phyloP scores from a whole-genome alignment of 2,888 invertebrate species.

The Falcaria lacertinaria region DNA sequence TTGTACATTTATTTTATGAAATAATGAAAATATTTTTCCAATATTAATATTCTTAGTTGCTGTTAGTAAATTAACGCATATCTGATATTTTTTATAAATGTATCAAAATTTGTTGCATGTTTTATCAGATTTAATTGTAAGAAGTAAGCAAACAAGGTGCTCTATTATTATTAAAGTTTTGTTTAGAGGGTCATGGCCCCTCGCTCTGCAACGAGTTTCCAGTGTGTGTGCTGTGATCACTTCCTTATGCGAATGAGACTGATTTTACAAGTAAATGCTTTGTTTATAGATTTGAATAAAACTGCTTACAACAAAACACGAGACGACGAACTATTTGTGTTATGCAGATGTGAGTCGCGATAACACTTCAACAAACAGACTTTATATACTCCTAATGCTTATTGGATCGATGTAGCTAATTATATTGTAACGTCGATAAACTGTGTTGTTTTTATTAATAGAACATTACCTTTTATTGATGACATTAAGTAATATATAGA shows the following conservation, averaged over 20 bases:
- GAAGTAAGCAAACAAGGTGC: conserved; percentile 71
- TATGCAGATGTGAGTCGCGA: conserved; percentile 12
- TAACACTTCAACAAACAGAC: conserved; percentile 26
- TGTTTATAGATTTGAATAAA: conserved; percentile 59
- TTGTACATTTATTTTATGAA: conserved; percentile 35
- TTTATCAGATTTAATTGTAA: conserved; percentile 65
- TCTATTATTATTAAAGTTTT: conserved; percentile 68
- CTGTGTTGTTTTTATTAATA: conserved; percentile 56
- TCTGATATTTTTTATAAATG: conserved; percentile 52
- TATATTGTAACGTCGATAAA: conserved; percentile 50
- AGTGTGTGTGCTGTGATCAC: conserved; percentile 78
- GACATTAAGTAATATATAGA: conserved; percentile 65
- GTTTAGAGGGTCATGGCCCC: conserved; percentile 67
- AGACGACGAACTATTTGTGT: conserved; percentile 28
- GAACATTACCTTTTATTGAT: conserved; percentile 68
- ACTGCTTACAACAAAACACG: conserved; percentile 42
- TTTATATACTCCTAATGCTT: conserved; percentile 55
- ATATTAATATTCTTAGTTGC: conserved; percentile 37
- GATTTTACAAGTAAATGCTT: conserved; percentile 76
- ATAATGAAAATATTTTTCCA: conserved; percentile 49
- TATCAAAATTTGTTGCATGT: conserved; percentile 59
- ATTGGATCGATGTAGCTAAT: conserved; percentile 52
- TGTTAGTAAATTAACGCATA: conserved; percentile 41
- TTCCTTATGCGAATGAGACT: conserved; percentile 80
- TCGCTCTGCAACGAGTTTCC: conserved; percentile 74